A percentile compares a stretch with the other conserved stretches of the same genome.
Evolutionary conservation across 2,797 vertebrate species (phyloP).

Genomic region (Halcyon smyrnensis): DNA sequence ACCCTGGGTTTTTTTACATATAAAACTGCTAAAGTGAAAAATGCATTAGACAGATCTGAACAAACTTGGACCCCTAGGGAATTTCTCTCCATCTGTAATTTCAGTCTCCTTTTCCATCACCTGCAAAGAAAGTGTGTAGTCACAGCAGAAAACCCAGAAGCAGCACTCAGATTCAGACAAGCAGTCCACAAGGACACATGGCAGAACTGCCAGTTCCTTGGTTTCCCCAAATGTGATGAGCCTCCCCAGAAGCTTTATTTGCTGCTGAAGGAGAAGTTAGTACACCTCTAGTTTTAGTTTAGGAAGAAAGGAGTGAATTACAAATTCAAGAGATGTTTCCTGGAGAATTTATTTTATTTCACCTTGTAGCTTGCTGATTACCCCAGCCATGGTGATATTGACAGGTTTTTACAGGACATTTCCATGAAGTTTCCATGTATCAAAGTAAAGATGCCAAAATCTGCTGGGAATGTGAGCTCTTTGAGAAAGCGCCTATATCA

Average conservation of each 20-base stretch:
- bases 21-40: constrained; percentile 11
- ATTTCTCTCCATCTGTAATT: background rate
- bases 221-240: background rate
- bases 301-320: background rate
- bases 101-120: background rate
- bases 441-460: background rate
- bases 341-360: background rate
- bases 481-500: background rate
- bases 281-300: background rate
- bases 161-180: background rate
- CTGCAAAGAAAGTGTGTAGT: background rate
- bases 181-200: background rate
- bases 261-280: background rate
- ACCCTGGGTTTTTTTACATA: constrained; percentile 6
- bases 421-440: background rate
- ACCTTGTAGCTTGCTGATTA: background rate
- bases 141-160: background rate
- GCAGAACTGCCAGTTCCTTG: background rate
- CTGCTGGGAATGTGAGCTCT: background rate
- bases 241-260: background rate
- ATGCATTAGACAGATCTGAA: background rate
- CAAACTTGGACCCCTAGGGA: background rate
- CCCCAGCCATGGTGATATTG: background rate
- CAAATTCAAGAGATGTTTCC: background rate
- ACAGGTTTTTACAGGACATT: background rate